These are phyloP conservation scores for Leistus spinibarbis DNA, from an alignment of 2,888 invertebrate species.

Conservation along the genomic window DNA sequence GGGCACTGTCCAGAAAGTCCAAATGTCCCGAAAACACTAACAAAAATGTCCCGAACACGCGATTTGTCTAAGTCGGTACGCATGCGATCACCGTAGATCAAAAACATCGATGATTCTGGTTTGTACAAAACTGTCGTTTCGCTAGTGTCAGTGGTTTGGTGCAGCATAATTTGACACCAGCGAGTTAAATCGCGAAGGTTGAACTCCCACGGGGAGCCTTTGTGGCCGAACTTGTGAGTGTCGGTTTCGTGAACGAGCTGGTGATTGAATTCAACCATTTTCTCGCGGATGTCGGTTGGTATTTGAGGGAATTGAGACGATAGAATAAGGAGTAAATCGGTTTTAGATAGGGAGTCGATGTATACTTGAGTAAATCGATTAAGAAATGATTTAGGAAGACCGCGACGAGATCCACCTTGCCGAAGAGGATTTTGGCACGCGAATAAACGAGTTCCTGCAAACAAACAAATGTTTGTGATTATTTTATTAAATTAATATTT, in stretches of 20 bases:
- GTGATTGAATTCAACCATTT: constrained; percentile 82
- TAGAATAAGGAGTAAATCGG: constrained; percentile 73
- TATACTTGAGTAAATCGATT: constrained; percentile 96
- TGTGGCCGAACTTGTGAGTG: constrained; percentile 74
- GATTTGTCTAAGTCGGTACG: constrained; percentile 76
- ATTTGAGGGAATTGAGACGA: constrained; percentile 68
- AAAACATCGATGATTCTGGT: constrained; percentile 70
- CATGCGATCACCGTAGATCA: constrained; percentile 89
- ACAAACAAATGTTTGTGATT: constrained; percentile 20
- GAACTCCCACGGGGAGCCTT: constrained; percentile 95
- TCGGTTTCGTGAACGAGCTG: constrained; percentile 69
- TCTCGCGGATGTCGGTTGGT: constrained; percentile 64
- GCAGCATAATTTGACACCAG: constrained; percentile 82
- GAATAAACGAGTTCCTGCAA: constrained; percentile 80
- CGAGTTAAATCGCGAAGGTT: constrained; percentile 93
- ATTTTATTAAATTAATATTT: not conserved
- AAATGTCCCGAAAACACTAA: constrained; percentile 57
- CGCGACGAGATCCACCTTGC: constrained; percentile 95
- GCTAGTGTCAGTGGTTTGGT: constrained; percentile 51
- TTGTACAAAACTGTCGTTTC: constrained; percentile 48
- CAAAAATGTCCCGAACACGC: constrained; percentile 65
- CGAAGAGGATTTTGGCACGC: constrained; percentile 97
- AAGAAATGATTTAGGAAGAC: constrained; percentile 94
- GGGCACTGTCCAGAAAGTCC: constrained; percentile 63
- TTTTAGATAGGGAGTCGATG: constrained; percentile 66